Evolutionary conservation across 2,888 invertebrate species (phyloP).

Genomic region (Cerastis leucographa): DNA sequence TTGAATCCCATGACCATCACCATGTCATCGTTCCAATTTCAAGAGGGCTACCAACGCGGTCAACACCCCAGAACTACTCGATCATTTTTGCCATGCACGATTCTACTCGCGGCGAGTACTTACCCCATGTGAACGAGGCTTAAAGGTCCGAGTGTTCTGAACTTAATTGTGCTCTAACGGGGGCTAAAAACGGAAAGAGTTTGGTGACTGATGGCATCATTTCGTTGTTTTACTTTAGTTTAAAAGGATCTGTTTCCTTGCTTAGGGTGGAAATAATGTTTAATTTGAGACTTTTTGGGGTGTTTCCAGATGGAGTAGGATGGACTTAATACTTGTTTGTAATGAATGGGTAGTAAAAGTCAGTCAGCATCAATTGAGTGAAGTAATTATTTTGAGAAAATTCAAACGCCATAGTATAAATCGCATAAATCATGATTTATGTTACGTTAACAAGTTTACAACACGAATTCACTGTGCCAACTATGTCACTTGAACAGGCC

Average conservation of each 20-base stretch:
- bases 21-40: neutral
- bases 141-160: slow-evolving; percentile 55
- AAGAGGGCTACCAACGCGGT: neutral
- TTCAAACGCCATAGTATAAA: neutral
- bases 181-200: slow-evolving; percentile 70
- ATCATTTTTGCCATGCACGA: too few relatives aligned
- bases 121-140: slow-evolving; percentile 14
- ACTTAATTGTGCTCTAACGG: slow-evolving; percentile 71
- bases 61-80: neutral
- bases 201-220: slow-evolving; percentile 66
- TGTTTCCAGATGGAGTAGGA: neutral
- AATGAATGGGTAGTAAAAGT: neutral
- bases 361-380: neutral
- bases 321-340: neutral
- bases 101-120: neutral
- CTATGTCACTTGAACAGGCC: neutral
- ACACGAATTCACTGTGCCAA: neutral
- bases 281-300: slow-evolving; percentile 32
- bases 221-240: slow-evolving; percentile 64
- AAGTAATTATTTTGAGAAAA: neutral
- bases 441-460: neutral
- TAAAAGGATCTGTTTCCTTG: slow-evolving; percentile 36
- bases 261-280: slow-evolving; percentile 20
- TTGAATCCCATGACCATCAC: neutral
- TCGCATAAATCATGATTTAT: neutral